Percentiles rank a stretch among this genome's conserved stretches.
Conservation (phyloP, 1,140 invertebrate species). For the Pogonomyrmex californicus region DNA sequence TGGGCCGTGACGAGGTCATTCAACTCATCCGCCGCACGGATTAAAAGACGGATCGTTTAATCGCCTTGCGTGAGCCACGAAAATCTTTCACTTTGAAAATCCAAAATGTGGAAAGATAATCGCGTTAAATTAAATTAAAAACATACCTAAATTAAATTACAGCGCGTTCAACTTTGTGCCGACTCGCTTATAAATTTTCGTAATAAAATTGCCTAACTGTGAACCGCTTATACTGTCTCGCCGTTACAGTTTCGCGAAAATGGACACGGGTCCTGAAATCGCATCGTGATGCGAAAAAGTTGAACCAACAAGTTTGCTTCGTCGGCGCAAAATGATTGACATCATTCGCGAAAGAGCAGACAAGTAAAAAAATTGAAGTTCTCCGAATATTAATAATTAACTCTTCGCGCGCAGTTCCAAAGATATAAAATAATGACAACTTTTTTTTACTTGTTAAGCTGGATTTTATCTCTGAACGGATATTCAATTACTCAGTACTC, state of each 20-base stretch:
- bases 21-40: constrained; percentile 59
- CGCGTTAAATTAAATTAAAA: constrained; percentile 66
- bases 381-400: neutral
- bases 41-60: constrained; percentile 47
- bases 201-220: neutral
- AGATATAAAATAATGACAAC: neutral
- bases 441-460: neutral
- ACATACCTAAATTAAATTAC: neutral
- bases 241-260: constrained; percentile 44
- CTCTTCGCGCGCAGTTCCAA: neutral
- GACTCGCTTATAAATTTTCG: constrained; percentile 19
- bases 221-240: neutral
- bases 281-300: constrained; percentile 45
- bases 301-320: constrained; percentile 24
- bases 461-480: neutral
- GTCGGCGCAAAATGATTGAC: constrained; percentile 24
- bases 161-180: neutral
- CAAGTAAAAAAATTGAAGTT: neutral
- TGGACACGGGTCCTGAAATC: neutral
- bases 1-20: constrained; percentile 72
- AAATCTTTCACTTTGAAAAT: neutral
- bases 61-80: constrained; percentile 8
- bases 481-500: constrained; percentile 17
- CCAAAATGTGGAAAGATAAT: constrained; percentile 38
- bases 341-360: constrained; percentile 22